Evolutionary conservation across 2,113 vertebrate species (phyloP).

Genomic region (Channa argus): DNA sequence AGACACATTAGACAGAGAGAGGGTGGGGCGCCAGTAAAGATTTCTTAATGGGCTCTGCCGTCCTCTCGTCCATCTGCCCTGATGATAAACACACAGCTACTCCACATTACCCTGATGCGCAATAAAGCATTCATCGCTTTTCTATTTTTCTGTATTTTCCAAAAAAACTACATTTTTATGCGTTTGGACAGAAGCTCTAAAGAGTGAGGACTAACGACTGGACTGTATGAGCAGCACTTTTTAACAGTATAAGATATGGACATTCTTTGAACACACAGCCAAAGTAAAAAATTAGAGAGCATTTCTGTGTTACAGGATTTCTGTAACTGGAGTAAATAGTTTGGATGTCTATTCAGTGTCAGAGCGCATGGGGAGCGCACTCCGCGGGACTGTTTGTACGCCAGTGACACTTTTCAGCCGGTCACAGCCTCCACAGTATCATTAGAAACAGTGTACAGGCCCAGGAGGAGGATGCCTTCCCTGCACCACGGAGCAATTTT

Average conservation of each 20-base stretch:
- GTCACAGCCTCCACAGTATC: constrained; percentile 43
- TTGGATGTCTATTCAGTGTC: constrained; percentile 48
- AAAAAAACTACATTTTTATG: constrained; percentile 23
- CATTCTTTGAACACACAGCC: constrained; percentile 29
- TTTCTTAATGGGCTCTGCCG: constrained; percentile 79
- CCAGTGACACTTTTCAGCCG: constrained; percentile 56
- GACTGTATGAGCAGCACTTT: constrained; percentile 28
- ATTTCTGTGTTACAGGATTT: constrained; percentile 24
- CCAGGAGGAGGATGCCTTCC: constrained; percentile 81
- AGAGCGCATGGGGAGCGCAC: constrained; percentile 47
- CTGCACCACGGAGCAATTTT: constrained; percentile 85
- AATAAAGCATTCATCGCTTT: constrained; percentile 30
- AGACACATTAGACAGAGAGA: constrained; percentile 80
- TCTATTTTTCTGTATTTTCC: constrained; percentile 32
- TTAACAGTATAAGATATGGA: constrained; percentile 19
- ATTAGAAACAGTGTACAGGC: constrained; percentile 26
- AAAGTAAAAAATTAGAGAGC: constrained; percentile 15
- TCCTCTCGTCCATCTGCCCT: constrained; percentile 74
- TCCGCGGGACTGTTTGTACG: constrained; percentile 25
- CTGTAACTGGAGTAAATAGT: constrained; percentile 35
- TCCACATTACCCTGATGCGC: constrained; percentile 58
- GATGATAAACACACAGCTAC: constrained; percentile 72
- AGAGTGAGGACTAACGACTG: constrained; percentile 22
- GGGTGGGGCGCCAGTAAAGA: constrained; percentile 82
- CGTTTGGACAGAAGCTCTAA: constrained; percentile 13